Conservation (phyloP, 2,797 vertebrate genomes). For the Spinus pinus region DNA sequence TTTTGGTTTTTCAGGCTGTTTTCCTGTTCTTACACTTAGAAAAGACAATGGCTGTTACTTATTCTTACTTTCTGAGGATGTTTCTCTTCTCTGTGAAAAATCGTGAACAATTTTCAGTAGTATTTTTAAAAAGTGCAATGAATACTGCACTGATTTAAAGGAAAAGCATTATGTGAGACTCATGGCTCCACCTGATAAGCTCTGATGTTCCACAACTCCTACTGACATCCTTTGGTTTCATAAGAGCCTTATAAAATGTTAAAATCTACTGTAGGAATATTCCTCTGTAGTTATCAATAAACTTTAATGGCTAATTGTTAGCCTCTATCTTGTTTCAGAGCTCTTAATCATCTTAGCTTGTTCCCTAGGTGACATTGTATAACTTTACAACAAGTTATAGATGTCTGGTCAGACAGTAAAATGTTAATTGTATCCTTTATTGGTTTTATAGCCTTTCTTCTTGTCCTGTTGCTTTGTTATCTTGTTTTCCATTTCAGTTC, state of each 20-base stretch:
- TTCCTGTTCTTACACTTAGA: not conserved
- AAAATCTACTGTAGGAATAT: slow-evolving; percentile 19
- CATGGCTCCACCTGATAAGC: not conserved
- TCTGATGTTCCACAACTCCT: slow-evolving; percentile 8
- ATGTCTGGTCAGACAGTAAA: not conserved
- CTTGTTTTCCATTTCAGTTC: not conserved
- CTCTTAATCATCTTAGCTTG: not conserved
- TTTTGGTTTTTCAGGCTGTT: not conserved
- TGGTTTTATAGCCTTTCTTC: not conserved
- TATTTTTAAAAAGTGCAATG: not conserved
- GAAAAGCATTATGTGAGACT: not conserved
- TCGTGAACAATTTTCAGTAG: not conserved
- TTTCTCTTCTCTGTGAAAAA: not conserved
- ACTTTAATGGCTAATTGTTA: not conserved
- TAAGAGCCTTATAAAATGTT: slow-evolving; percentile 16
- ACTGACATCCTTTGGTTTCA: slow-evolving; percentile 29
- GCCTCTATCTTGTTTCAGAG: not conserved
- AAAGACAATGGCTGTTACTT: not conserved
- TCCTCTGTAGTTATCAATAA: slow-evolving; percentile 30
- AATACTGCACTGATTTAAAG: not conserved
- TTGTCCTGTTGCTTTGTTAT: not conserved
- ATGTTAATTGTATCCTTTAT: not conserved
- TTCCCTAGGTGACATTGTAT: not conserved
- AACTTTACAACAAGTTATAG: not conserved
- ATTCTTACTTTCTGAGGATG: not conserved